Percentiles rank a stretch among this genome's conserved stretches.
Evolutionary conservation across 2,797 vertebrate species (phyloP).

Genomic region (Stomatorhinus walkeri): DNA sequence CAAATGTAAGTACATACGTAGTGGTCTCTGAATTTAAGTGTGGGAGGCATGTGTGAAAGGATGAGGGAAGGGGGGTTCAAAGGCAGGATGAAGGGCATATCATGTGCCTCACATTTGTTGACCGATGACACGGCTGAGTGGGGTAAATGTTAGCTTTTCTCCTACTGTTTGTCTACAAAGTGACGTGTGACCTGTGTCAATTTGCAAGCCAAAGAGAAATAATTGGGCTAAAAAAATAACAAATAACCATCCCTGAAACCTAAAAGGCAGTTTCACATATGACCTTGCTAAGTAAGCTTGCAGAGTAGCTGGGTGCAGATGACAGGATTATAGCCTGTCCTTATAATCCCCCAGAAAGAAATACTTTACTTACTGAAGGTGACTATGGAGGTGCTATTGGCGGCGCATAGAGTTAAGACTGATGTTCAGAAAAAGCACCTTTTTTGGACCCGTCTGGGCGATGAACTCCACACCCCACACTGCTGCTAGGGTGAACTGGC

Average conservation of each 20-base stretch:
- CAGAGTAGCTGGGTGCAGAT: slow-evolving; percentile 36
- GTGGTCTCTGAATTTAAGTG: neutral
- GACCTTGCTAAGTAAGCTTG: neutral
- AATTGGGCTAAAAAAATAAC: neutral
- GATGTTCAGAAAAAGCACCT: neutral
- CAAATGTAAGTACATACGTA: neutral
- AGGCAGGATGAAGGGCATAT: slow-evolving; percentile 14
- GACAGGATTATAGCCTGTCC: slow-evolving; percentile 34
- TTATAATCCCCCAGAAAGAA: slow-evolving; percentile 26
- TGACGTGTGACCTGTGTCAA: slow-evolving; percentile 15
- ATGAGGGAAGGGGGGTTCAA: too few relatives aligned
- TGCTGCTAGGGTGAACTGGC: neutral
- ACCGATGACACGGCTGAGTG: slow-evolving; percentile 13
- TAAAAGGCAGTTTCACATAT: neutral
- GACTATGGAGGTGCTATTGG: neutral
- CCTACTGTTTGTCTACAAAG: slow-evolving; percentile 5
- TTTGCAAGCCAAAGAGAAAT: slow-evolving; percentile 11
- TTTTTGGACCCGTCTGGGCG: neutral
- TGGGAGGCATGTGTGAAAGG: neutral
- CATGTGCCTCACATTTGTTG: slow-evolving; percentile 9
- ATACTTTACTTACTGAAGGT: neutral
- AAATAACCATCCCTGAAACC: neutral
- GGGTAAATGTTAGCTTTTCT: neutral
- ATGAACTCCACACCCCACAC: neutral
- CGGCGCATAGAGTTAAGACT: neutral